Evolutionary conservation across 2,113 vertebrate genomes (phyloP).

Genomic region (Bothrops jararaca): DNA sequence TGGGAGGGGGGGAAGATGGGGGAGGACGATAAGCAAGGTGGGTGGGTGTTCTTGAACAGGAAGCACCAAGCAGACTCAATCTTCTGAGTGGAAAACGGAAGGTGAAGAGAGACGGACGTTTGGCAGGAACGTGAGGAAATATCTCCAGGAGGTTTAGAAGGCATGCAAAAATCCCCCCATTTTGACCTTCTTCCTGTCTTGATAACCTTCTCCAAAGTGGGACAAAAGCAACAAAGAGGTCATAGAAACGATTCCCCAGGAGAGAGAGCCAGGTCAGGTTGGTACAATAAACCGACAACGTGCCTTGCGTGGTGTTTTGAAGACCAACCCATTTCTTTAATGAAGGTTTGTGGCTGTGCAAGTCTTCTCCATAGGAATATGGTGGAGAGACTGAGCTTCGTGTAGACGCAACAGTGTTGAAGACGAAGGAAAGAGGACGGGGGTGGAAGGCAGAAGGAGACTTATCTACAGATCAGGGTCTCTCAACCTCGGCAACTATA

Average conservation of each 20-base stretch:
- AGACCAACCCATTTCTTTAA: neutral
- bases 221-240: neutral
- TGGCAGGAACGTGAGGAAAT: neutral
- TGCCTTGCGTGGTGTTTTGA: neutral
- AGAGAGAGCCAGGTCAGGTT: neutral
- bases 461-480: neutral
- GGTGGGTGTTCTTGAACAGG: neutral
- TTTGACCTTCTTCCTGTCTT: neutral
- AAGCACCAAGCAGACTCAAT: neutral
- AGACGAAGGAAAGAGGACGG: neutral
- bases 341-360: neutral
- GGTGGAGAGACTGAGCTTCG: neutral
- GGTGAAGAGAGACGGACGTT: neutral
- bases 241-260: neutral
- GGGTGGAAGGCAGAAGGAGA: neutral
- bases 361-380: neutral
- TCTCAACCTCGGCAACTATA: too few species aligned
- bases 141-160: neutral
- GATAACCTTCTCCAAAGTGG: neutral
- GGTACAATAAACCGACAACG: neutral
- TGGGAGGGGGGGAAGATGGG: neutral
- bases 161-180: neutral
- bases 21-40: neutral
- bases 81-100: neutral
- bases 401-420: neutral